Conservation (phyloP, 2,888 invertebrate genomes). For the Ormyrus nitidulus region DNA sequence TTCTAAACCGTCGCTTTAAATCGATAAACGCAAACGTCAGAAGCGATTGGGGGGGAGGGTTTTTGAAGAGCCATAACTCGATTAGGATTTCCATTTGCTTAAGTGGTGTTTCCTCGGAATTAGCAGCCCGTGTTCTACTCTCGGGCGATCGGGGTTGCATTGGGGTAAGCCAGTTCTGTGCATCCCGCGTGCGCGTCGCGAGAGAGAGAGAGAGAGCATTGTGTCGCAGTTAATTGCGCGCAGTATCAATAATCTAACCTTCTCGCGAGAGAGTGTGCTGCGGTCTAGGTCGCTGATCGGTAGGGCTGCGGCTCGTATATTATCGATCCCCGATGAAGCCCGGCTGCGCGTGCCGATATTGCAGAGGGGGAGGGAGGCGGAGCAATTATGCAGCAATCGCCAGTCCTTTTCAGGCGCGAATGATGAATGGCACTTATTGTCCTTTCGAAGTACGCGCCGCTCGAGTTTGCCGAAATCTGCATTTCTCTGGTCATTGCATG, state of each 20-base stretch:
- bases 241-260: slow-evolving; percentile 49
- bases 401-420: neutral
- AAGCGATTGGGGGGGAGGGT: too few relatives aligned
- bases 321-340: slow-evolving; percentile 27
- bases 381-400: slow-evolving; percentile 18
- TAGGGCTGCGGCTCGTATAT: neutral
- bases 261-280: slow-evolving; percentile 17
- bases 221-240: slow-evolving; percentile 47
- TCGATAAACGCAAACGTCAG: too few relatives aligned
- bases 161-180: neutral
- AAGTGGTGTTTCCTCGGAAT: too few relatives aligned
- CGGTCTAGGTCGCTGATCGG: slow-evolving; percentile 33
- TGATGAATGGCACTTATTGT: slow-evolving; percentile 9
- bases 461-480: slow-evolving; percentile 16
- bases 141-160: slow-evolving; percentile 29
- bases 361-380: neutral
- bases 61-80: too few relatives aligned
- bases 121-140: too few relatives aligned
- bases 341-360: neutral
- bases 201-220: neutral
- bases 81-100: too few relatives aligned
- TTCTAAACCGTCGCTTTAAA: too few relatives aligned
- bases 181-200: neutral
- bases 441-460: too few relatives aligned
- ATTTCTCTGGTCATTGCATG: slow-evolving; percentile 30